Conservation (phyloP, 2,113 vertebrate genomes). For the Pelvicachromis taeniatus region DNA sequence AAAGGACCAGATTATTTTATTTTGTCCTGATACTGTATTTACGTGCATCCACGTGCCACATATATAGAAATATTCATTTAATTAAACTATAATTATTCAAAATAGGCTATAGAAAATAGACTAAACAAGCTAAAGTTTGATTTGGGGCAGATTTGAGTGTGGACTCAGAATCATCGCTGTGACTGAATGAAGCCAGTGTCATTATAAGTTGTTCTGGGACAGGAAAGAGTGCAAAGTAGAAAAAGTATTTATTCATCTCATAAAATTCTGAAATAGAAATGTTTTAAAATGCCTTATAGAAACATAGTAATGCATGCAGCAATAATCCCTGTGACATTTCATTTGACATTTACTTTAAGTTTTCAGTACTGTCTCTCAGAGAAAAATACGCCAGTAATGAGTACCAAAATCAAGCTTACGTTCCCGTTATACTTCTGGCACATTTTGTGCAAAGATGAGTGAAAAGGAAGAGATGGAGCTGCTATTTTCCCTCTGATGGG, state of each 20-base stretch:
- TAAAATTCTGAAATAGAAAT: not conserved
- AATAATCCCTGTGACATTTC: not conserved
- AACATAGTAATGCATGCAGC: not conserved
- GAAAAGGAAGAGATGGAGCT: not conserved
- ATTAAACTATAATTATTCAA: not conserved
- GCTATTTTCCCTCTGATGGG: constrained; percentile 20
- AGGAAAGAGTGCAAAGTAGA: not conserved
- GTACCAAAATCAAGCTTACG: not conserved
- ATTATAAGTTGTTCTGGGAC: not conserved
- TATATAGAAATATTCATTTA: not conserved
- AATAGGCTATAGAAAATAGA: not conserved
- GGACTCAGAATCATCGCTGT: not conserved
- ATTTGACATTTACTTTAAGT: constrained; percentile 1
- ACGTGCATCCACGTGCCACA: not conserved
- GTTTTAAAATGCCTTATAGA: not conserved
- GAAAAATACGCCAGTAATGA: not conserved
- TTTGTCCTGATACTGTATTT: not conserved
- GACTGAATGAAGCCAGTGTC: not conserved
- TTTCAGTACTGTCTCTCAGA: constrained; percentile 3
- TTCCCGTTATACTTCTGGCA: not conserved
- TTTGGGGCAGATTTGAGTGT: not conserved
- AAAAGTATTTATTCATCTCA: not conserved
- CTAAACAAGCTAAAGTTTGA: not conserved
- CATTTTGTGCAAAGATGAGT: not conserved
- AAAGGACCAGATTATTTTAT: not conserved